Evolutionary conservation across 2,797 vertebrate genomes (phyloP), one percentile per base, ranked within the genome.

Genomic region (Artibeus lituratus): DNA sequence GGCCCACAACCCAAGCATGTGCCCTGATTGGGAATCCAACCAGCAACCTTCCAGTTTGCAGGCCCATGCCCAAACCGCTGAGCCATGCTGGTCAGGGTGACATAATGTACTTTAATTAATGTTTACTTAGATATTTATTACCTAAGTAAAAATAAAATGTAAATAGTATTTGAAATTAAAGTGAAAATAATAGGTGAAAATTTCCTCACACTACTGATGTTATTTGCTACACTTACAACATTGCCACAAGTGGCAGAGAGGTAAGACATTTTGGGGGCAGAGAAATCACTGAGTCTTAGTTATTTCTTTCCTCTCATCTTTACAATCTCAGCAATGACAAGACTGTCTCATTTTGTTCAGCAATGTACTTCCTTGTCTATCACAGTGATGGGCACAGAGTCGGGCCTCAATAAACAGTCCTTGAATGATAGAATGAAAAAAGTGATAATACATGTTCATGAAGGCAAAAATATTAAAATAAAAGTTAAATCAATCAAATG

Each of bases 261-360:
- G 26, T 53, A 47, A 22, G 21, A 87, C 0, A 44, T 42, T 59
- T 80, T 95, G 65, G 7, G 85, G 81, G 69, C 22, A 44, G 47
- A 83, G 15, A 53, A 91, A 65, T 70, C 37, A 44, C 62, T 86
- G 29, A 78, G 29, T 29, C 44, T 82, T 74, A 80, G 26, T 78
- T 83, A 57, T 77, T 84, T 96, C 69, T 94, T 83, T 87, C 51
- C 47, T 95, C 29, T 57, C 9, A 26, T 87, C 21, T 92, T 77
- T 78, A 37, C 32, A 81, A 81, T 35, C 47, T 81, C 57, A 69
- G n/a, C 11, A n/a, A 72, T 80, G 59, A 32, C 24, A 80, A 49
- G 26, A 53, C 42, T 53, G 15, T 51, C 10, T 78, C 42, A 32
- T 39, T 94, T 77, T 90, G 59, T 65, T 94, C 53, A 55, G 24